These are phyloP conservation scores for Haliclystus octoradiatus DNA, from an alignment of 30 jellyfish, hydroid and myxozoan genomes.

Conservation along the genomic window DNA sequence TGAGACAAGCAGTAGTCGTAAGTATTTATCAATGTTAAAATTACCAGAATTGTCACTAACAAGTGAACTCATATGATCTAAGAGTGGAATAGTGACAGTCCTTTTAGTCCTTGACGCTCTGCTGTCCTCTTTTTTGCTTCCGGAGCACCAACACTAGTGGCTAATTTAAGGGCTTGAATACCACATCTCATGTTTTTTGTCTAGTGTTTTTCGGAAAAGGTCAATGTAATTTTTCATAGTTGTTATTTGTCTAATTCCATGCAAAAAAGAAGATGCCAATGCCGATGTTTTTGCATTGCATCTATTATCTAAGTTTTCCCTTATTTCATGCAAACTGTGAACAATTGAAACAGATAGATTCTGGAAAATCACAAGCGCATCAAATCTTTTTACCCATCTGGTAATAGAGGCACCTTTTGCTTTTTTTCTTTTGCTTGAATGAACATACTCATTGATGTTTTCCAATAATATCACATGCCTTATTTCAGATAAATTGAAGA, in stretches of 20 bases:
- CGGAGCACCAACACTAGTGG: not conserved
- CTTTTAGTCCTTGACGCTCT: not conserved
- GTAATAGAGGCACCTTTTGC: not conserved
- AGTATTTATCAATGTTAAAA: not conserved
- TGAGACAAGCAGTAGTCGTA: not conserved
- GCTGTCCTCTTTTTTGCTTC: not conserved
- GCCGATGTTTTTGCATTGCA: not conserved
- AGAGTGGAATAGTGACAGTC: not conserved
- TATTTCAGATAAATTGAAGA: constrained; percentile 1
- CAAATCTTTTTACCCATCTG: not conserved
- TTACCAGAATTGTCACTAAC: not conserved
- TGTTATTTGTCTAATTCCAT: not conserved
- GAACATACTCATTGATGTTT: constrained; percentile 4
- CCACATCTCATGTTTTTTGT: not conserved
- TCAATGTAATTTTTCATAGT: not conserved
- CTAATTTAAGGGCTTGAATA: not conserved
- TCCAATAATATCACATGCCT: constrained; percentile 1
- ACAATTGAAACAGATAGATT: not conserved
- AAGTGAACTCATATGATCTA: not conserved
- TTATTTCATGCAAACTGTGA: not conserved
- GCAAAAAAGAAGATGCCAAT: not conserved
- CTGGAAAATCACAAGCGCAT: not conserved
- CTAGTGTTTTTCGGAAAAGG: not conserved
- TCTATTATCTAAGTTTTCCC: not conserved
- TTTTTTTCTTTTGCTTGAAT: not conserved